Percentiles rank a stretch among this genome's conserved stretches.
Evolutionary conservation across 2,797 vertebrate species (phyloP).

Genomic region (Pelodytes ibericus): DNA sequence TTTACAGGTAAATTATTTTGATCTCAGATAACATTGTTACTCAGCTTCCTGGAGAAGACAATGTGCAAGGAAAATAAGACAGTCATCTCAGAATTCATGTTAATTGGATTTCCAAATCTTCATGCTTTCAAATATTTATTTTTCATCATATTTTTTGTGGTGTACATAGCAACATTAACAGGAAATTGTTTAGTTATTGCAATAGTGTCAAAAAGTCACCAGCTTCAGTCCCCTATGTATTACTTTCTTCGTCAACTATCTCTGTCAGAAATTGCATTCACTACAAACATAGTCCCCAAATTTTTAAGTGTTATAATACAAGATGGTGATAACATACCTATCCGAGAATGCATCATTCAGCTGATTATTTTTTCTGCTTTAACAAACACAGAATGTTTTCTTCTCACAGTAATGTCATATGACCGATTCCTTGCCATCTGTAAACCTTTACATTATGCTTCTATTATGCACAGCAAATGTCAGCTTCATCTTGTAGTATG

Average conservation of each 20-base stretch:
- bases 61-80: slow-evolving; percentile 9
- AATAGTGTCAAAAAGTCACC: not conserved
- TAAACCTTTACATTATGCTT: slow-evolving; percentile 9
- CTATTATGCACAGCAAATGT: not conserved
- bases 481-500: not conserved
- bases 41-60: not conserved
- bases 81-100: not conserved
- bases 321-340: not conserved
- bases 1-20: no score
- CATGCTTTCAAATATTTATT: not conserved
- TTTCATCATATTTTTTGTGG: slow-evolving; percentile 1
- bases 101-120: slow-evolving; percentile 2
- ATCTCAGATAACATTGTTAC: not conserved
- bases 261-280: not conserved
- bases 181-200: slow-evolving; percentile 13
- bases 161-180: not conserved
- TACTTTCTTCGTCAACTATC: slow-evolving; percentile 18
- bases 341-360: not conserved
- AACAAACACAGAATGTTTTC: slow-evolving; percentile 4
- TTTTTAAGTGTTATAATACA: not conserved
- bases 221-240: slow-evolving; percentile 20
- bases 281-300: slow-evolving; percentile 5
- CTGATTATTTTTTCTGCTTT: not conserved
- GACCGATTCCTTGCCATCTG: slow-evolving; percentile 19
- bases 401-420: slow-evolving; percentile 22